Percentiles rank a stretch among this genome's conserved stretches.
phyloP scores from a whole-genome alignment of 2,888 invertebrate species.

The Mycalesis mineus region DNA sequence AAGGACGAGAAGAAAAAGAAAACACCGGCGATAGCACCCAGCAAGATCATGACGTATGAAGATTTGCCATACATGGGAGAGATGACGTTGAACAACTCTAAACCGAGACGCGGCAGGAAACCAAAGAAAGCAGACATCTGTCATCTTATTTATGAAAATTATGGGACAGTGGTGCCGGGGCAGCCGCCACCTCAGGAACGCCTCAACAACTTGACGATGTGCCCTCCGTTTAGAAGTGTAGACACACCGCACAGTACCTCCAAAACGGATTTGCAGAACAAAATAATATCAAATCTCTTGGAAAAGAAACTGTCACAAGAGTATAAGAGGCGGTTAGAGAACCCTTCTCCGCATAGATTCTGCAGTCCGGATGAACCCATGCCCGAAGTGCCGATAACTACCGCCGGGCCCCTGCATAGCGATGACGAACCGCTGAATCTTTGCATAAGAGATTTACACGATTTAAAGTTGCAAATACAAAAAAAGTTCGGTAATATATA shows the following conservation, averaged over 20 bases:
- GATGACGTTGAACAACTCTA: constrained; percentile 92
- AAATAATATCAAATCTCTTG: constrained; percentile 82
- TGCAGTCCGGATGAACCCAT: constrained; percentile 58
- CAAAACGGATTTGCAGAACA: constrained; percentile 82
- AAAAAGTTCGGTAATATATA: constrained; percentile 81
- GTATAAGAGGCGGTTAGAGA: constrained; percentile 69
- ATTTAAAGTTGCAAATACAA: constrained; percentile 81
- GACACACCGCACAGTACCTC: constrained; percentile 52
- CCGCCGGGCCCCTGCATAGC: constrained; percentile 54
- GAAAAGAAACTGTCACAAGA: constrained; percentile 84
- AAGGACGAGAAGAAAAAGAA: constrained; percentile 62
- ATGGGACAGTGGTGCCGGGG: constrained; percentile 90
- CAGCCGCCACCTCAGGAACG: constrained; percentile 80
- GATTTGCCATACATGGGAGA: constrained; percentile 95
- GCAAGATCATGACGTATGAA: constrained; percentile 83
- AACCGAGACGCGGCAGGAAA: constrained; percentile 90
- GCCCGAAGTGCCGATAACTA: constrained; percentile 56
- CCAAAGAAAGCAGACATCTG: constrained; percentile 96
- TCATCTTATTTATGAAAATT: constrained; percentile 93
- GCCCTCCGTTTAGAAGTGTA: constrained; percentile 45
- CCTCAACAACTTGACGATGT: constrained; percentile 42
- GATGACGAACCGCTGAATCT: constrained; percentile 88
- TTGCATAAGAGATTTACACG: constrained; percentile 86
- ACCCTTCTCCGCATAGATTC: constrained; percentile 51
- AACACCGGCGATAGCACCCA: constrained; percentile 59